phyloP scores from a whole-genome alignment of 2,888 invertebrate species.

The Lingula anatina region DNA sequence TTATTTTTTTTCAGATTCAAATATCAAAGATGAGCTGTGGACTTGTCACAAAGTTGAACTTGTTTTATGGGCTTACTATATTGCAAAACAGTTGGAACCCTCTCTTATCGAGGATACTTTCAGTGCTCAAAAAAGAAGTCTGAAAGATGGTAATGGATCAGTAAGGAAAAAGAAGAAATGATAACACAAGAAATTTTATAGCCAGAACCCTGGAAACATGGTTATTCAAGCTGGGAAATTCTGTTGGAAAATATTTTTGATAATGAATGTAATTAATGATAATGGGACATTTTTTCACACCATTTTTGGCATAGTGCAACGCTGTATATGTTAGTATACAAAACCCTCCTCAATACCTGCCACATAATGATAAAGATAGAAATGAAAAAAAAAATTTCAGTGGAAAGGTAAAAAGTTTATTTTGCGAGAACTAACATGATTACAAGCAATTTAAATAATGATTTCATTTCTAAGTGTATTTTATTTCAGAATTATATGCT shows the following conservation, averaged over 20 bases:
- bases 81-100: slow-evolving; percentile 69
- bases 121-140: background rate
- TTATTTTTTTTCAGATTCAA: too few species aligned
- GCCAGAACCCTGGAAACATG: too few species aligned
- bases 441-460: background rate
- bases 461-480: background rate
- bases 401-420: background rate
- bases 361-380: background rate
- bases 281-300: background rate
- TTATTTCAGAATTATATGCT: background rate
- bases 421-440: background rate
- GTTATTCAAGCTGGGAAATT: too few species aligned
- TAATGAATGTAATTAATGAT: too few species aligned
- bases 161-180: too few species aligned
- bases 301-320: background rate
- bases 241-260: too few species aligned
- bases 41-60: slow-evolving; percentile 73
- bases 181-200: too few species aligned
- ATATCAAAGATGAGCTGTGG: too few species aligned
- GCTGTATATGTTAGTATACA: background rate
- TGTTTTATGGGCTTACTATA: slow-evolving; percentile 88
- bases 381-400: background rate
- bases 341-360: background rate
- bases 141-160: too few species aligned
- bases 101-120: background rate